Conservation (phyloP, 1,140 invertebrate genomes). For the Chlorops oryzae region DNA sequence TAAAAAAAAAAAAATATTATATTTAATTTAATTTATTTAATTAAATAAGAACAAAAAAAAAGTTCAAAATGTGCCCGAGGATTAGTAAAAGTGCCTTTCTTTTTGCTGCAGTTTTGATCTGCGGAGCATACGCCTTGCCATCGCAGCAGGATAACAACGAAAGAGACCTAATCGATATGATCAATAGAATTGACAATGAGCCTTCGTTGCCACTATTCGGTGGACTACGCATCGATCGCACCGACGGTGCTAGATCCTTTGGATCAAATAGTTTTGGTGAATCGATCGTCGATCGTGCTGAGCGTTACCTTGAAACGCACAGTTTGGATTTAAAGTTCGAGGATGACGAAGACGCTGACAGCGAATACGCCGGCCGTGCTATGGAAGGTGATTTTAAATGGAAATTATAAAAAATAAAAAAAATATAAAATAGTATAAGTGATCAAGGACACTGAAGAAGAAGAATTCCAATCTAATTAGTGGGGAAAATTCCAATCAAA, state of each 20-base stretch:
- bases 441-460: too few relatives aligned
- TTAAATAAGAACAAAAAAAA: slow-evolving; percentile 16
- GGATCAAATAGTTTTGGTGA: slow-evolving; percentile 30
- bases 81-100: too few relatives aligned
- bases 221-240: slow-evolving; percentile 37
- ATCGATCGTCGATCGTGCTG: slow-evolving; percentile 47
- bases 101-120: slow-evolving; percentile 41
- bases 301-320: slow-evolving; percentile 47
- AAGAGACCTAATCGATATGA: slow-evolving; percentile 46
- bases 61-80: slow-evolving; percentile 42
- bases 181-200: slow-evolving; percentile 47
- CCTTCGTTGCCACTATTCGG: slow-evolving; percentile 45
- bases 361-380: slow-evolving; percentile 37
- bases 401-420: too few relatives aligned
- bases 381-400: slow-evolving; percentile 36
- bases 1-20: slow-evolving; percentile 4
- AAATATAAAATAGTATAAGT: not conserved
- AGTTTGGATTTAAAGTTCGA: slow-evolving; percentile 46
- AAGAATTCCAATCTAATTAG: too few relatives aligned
- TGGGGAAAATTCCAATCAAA: too few relatives aligned
- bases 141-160: slow-evolving; percentile 45
- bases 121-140: slow-evolving; percentile 33
- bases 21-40: slow-evolving; percentile 10
- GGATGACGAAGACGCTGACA: slow-evolving; percentile 34
- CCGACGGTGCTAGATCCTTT: slow-evolving; percentile 34